Evolutionary conservation across 2,797 vertebrate genomes (phyloP).

Genomic region (Phoeniculus purpureus): DNA sequence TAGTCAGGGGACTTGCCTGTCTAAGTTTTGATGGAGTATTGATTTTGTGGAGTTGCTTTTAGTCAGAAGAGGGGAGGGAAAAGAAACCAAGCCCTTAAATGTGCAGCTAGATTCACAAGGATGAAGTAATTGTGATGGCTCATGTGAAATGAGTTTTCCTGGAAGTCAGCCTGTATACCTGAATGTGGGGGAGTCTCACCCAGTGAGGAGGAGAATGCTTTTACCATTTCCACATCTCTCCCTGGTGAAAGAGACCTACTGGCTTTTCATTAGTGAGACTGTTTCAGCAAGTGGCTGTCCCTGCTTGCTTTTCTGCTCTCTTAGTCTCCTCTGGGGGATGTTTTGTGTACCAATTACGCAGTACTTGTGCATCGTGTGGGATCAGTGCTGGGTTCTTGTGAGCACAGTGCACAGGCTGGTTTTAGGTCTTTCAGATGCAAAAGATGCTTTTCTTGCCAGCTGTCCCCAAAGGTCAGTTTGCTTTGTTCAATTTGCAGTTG

Average conservation of each 20-base stretch:
- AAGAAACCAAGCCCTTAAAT: not conserved
- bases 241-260: not conserved
- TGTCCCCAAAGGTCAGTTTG: not conserved
- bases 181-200: not conserved
- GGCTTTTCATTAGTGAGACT: not conserved
- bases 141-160: not conserved
- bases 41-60: not conserved
- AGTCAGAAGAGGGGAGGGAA: not conserved
- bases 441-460: not conserved
- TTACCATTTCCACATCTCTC: not conserved
- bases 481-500: too few species aligned
- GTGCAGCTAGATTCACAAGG: not conserved
- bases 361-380: not conserved
- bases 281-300: not conserved
- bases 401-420: not conserved
- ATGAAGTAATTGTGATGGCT: not conserved
- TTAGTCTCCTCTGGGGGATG: not conserved
- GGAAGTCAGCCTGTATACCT: not conserved
- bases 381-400: not conserved
- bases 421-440: not conserved
- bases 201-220: not conserved
- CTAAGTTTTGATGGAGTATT: not conserved
- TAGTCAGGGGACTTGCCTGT: not conserved
- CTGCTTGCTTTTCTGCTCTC: not conserved
- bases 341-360: not conserved